Evolutionary conservation across 2,888 invertebrate genomes (phyloP).

Genomic region (Acrobasis suavella): DNA sequence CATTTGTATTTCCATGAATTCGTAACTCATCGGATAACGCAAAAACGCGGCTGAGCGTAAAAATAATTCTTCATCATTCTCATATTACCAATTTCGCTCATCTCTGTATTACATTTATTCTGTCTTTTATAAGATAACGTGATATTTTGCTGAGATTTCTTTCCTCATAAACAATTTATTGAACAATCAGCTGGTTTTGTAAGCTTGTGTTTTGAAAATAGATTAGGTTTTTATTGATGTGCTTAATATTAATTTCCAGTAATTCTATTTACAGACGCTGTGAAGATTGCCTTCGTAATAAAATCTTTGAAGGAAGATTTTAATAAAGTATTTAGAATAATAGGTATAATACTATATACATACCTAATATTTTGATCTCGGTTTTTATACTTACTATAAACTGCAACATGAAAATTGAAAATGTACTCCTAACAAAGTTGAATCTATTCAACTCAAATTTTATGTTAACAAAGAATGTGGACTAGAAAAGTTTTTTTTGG

Average conservation of each 20-base stretch:
- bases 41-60: slow-evolving; percentile 17
- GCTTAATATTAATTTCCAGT: not conserved
- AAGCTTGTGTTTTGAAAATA: slow-evolving; percentile 7
- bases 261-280: no score
- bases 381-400: no score
- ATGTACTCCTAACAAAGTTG: no score
- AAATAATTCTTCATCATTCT: slow-evolving; percentile 22
- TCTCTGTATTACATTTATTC: slow-evolving; percentile 18
- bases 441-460: no score
- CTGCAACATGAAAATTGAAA: no score
- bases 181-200: slow-evolving; percentile 33
- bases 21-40: slow-evolving; percentile 6
- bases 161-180: slow-evolving; percentile 30
- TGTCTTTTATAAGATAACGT: slow-evolving; percentile 9
- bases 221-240: not conserved
- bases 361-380: no score
- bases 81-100: slow-evolving; percentile 22
- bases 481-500: no score
- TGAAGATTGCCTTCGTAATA: no score
- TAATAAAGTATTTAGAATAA: no score
- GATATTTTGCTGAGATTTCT: slow-evolving; percentile 29
- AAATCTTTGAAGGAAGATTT: no score
- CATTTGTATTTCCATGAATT: not conserved
- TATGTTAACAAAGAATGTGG: no score
- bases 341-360: no score